Conservation (phyloP, 2,797 vertebrate genomes). For the Sandelia bainsii region DNA sequence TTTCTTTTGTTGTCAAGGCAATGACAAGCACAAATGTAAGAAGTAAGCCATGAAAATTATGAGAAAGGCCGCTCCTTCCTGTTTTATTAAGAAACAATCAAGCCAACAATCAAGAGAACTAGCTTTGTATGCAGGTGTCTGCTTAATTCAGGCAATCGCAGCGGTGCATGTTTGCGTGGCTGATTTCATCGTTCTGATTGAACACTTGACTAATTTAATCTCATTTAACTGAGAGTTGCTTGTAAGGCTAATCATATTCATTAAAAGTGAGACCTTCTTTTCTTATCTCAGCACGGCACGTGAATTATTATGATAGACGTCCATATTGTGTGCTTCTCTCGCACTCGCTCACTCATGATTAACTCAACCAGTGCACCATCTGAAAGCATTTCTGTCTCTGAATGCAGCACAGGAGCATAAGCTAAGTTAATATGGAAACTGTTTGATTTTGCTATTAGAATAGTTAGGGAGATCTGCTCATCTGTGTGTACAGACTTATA, state of each 20-base stretch:
- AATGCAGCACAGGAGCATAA: no score
- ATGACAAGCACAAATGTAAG: slow-evolving; percentile 39
- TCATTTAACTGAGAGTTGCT: slow-evolving; percentile 30
- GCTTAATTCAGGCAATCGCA: slow-evolving; percentile 32
- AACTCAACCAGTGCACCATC: neutral
- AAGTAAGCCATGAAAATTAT: slow-evolving; percentile 35
- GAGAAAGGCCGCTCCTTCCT: slow-evolving; percentile 36
- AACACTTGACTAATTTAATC: slow-evolving; percentile 35
- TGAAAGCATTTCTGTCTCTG: slow-evolving; percentile 9
- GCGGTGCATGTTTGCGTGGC: slow-evolving; percentile 9
- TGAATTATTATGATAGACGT: slow-evolving; percentile 7
- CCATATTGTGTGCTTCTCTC: neutral
- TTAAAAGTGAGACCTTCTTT: slow-evolving; percentile 9
- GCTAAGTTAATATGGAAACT: neutral
- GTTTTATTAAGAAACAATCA: slow-evolving; percentile 59
- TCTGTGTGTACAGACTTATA: neutral
- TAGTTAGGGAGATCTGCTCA: neutral
- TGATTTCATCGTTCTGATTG: slow-evolving; percentile 38
- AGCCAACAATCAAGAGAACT: slow-evolving; percentile 35
- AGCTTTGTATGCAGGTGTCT: slow-evolving; percentile 16
- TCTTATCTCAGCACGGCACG: neutral
- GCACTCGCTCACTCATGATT: neutral
- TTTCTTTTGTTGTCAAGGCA: slow-evolving; percentile 41
- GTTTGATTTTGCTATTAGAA: neutral
- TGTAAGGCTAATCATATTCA: slow-evolving; percentile 37